Percentiles rank a stretch among this genome's conserved stretches.
Conservation (phyloP, 1,140 invertebrate species). For the Macrobrachium nipponense region DNA sequence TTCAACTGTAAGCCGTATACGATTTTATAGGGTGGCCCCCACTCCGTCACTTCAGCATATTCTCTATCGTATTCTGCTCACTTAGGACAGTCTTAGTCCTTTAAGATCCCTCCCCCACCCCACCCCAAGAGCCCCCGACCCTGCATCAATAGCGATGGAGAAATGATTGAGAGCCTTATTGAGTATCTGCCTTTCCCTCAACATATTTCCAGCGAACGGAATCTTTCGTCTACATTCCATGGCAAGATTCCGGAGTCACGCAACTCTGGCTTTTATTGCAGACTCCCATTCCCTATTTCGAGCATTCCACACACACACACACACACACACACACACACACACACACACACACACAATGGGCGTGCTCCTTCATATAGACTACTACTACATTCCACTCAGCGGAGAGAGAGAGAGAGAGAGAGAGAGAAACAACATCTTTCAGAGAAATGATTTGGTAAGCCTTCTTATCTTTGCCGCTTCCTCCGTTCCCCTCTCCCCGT, state of each 20-base stretch:
- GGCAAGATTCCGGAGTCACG: constrained; percentile 47
- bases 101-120: too few relatives aligned
- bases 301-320: constrained; percentile 51
- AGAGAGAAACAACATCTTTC: not conserved
- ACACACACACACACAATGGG: too few relatives aligned
- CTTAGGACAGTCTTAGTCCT: too few relatives aligned
- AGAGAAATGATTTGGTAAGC: too few relatives aligned
- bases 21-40: too few relatives aligned
- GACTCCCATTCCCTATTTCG: constrained; percentile 57
- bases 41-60: too few relatives aligned
- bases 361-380: constrained; percentile 49
- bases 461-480: too few relatives aligned
- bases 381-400: constrained; percentile 7
- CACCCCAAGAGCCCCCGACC: too few relatives aligned
- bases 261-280: constrained; percentile 58
- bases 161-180: not conserved
- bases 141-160: too few relatives aligned
- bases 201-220: constrained; percentile 15
- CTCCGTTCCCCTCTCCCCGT: too few relatives aligned
- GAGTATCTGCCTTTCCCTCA: constrained; percentile 14
- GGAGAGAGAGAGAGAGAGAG: constrained; percentile 9
- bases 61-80: too few relatives aligned
- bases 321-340: not conserved
- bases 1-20: too few relatives aligned
- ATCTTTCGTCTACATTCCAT: constrained; percentile 44